Conservation (phyloP, 2,888 invertebrate genomes). For the Anoncus sp. region DNA sequence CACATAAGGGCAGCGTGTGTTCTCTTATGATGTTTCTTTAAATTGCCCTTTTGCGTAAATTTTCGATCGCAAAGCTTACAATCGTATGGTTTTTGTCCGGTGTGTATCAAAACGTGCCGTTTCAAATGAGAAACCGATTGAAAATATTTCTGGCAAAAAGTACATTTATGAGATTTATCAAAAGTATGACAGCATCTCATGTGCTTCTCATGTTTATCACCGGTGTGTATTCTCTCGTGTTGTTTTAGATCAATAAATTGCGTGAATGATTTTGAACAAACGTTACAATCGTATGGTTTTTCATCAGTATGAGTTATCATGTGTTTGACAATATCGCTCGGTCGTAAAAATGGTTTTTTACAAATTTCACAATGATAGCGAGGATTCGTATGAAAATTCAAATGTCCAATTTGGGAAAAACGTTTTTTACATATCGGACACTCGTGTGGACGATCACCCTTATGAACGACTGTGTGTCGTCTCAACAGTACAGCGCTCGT, state of each 20-base stretch:
- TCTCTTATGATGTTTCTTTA: constrained; percentile 66
- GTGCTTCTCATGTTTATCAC: constrained; percentile 69
- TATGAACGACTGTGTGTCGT: constrained; percentile 64
- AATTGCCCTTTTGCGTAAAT: constrained; percentile 71
- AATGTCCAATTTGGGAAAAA: constrained; percentile 68
- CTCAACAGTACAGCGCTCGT: constrained; percentile 58
- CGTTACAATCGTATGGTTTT: constrained; percentile 64
- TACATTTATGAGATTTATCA: constrained; percentile 68
- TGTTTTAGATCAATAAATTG: constrained; percentile 67
- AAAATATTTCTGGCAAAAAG: constrained; percentile 69
- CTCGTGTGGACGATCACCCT: constrained; percentile 65
- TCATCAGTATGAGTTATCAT: constrained; percentile 69
- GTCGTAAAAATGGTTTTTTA: constrained; percentile 69
- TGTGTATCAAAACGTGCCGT: constrained; percentile 71
- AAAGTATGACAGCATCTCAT: constrained; percentile 68
- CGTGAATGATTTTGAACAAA: constrained; percentile 67
- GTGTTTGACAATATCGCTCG: constrained; percentile 71
- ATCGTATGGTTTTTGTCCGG: constrained; percentile 69
- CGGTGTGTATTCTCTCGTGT: constrained; percentile 68
- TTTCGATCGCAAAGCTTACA: constrained; percentile 64
- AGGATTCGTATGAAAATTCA: constrained; percentile 70
- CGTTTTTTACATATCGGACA: constrained; percentile 65
- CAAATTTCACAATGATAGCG: constrained; percentile 69
- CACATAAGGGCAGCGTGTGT: constrained; percentile 58
- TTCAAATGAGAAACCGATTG: constrained; percentile 69